Evolutionary conservation across 2,888 invertebrate genomes (phyloP), one percentile per base, ranked within the genome.

Genomic region (Folsomia manolachei): DNA sequence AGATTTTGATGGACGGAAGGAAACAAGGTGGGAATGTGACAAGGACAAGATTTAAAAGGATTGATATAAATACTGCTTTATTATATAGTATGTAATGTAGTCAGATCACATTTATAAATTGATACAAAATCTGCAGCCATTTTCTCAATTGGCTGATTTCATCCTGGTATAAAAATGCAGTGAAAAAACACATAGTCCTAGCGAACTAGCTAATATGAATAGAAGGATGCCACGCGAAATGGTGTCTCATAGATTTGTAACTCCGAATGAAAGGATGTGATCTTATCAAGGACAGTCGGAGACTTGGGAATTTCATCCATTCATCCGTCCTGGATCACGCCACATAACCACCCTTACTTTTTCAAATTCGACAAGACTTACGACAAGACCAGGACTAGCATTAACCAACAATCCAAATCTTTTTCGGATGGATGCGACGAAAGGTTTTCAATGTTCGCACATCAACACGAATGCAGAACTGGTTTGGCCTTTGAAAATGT

Each of bases 21-120:
- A n/a, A 21, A 64, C 39, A 39, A 9, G 39, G 39, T 4, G 39
- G 7, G 39, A 39, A 14, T 39, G 39, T 14, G 39, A 27, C 26
- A 21, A 64, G 27, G n/a, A 27, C 4, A 18, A 9, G 21, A 23
- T 24, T 24, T 63, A 7, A 62, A 25, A 2, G 64, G 27, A 27
- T 9, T 39, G n/a, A n/a, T n/a, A n/a, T n/a, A 14, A 4, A 39
- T 14, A 14, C 39, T 9, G 27, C 52, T 66, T 51, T 66, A 66
- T 52, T 66, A 52, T 11, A 2, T 65, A 61, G 26, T 19, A 51
- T 27, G 53, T 52, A 75, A 78, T 77, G 77, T 71, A 79, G 78
- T 79, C 79, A 77, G 70, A 71, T 78, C 79, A 79, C 78, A 77
- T 73, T 71, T 71, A 74, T 72, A 75, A 39, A 76, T 78, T 77